Conservation (phyloP, 2,113 vertebrate genomes). For the Tetraodon nigroviridis region DNA sequence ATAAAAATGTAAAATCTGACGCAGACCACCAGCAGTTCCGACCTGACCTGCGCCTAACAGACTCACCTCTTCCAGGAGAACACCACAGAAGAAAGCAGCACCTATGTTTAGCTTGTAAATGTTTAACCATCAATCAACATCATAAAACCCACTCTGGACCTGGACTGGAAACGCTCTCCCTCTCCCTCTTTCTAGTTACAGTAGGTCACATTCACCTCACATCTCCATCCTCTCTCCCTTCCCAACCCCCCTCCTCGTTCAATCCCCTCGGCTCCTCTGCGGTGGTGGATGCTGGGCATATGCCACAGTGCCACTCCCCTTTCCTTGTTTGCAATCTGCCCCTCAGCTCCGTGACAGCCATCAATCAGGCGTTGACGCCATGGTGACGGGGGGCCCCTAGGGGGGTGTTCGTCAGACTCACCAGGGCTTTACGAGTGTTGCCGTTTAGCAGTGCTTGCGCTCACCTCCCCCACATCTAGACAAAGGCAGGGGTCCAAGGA, state of each 20-base stretch:
- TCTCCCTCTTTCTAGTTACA: slow-evolving; percentile 14
- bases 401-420: slow-evolving; percentile 80
- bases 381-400: slow-evolving; percentile 79
- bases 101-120: slow-evolving; percentile 69
- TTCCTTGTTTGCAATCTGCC: slow-evolving; percentile 79
- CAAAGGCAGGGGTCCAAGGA: slow-evolving; percentile 72
- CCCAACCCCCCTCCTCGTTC: slow-evolving; percentile 26
- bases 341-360: slow-evolving; percentile 84
- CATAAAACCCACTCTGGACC: slow-evolving; percentile 59
- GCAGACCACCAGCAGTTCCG: slow-evolving; percentile 31
- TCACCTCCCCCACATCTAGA: slow-evolving; percentile 72
- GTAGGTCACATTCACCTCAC: slow-evolving; percentile 41
- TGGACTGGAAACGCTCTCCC: slow-evolving; percentile 36
- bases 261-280: slow-evolving; percentile 11
- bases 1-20: slow-evolving; percentile 4
- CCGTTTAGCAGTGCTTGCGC: slow-evolving; percentile 66
- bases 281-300: slow-evolving; percentile 76
- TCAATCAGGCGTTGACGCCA: slow-evolving; percentile 81
- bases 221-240: slow-evolving; percentile 39
- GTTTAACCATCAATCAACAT: slow-evolving; percentile 73
- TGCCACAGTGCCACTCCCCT: slow-evolving; percentile 79
- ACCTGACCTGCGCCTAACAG: slow-evolving; percentile 25
- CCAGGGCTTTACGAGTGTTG: slow-evolving; percentile 64
- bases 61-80: slow-evolving; percentile 57
- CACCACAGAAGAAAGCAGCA: slow-evolving; percentile 44